phyloP scores from a whole-genome alignment of 2,113 vertebrate genomes.

The Pollachius pollachius region DNA sequence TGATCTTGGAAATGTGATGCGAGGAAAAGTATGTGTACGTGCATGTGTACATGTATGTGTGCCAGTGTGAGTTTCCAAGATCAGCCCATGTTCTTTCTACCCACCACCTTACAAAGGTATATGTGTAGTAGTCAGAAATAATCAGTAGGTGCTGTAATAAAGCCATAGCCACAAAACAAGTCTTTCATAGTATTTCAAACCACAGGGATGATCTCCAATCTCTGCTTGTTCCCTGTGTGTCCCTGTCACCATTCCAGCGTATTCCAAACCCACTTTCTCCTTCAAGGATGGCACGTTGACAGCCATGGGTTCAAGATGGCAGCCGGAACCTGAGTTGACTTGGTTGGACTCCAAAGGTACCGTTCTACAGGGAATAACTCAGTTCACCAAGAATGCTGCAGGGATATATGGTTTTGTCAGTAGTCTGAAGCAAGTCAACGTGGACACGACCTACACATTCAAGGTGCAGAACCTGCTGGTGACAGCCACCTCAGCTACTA shows the following conservation, averaged over 20 bases:
- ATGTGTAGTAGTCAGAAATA: background rate
- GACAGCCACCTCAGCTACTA: background rate
- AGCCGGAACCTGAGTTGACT: conserved; percentile 38
- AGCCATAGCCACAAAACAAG: background rate
- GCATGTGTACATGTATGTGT: background rate
- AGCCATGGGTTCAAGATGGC: conserved; percentile 43
- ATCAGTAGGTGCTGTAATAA: background rate
- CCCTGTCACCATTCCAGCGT: conserved; percentile 38
- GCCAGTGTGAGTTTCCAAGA: background rate
- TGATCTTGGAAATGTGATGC: too few species aligned
- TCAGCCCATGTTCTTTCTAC: background rate
- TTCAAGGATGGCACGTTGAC: background rate
- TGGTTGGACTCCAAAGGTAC: conserved; percentile 34
- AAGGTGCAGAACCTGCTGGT: conserved; percentile 45
- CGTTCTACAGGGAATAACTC: conserved; percentile 24
- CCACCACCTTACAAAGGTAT: background rate
- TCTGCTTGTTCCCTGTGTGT: background rate
- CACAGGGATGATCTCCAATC: background rate
- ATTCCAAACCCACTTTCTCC: conserved; percentile 40
- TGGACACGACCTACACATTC: conserved; percentile 32
- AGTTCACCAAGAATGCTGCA: background rate
- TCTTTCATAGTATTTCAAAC: background rate
- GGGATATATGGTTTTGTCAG: conserved; percentile 28
- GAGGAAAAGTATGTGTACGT: background rate
- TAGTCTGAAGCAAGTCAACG: conserved; percentile 12